Evolutionary conservation across 1,140 invertebrate species (phyloP).

Genomic region (Tribolium castaneum): DNA sequence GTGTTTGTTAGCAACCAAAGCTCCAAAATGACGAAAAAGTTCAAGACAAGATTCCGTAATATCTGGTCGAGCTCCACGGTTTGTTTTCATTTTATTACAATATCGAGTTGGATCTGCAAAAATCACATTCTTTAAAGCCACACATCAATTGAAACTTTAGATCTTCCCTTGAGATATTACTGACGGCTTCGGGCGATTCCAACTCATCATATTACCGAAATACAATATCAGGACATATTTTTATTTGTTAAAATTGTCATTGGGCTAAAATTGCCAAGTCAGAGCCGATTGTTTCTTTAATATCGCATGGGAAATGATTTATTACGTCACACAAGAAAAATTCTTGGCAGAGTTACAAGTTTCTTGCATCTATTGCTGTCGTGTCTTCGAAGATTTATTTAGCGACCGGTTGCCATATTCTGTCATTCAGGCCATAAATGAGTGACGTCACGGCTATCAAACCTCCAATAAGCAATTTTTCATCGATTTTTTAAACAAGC

Average conservation of each 20-base stretch:
- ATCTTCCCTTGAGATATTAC: conserved; percentile 23
- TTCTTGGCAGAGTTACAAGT: conserved; percentile 39
- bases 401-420: conserved; percentile 16
- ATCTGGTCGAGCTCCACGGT: conserved; percentile 3
- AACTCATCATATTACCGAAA: conserved; percentile 20
- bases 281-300: conserved; percentile 7
- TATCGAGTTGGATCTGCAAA: conserved; percentile 29
- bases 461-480: conserved; percentile 26
- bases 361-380: conserved; percentile 40
- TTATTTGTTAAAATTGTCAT: conserved; percentile 23
- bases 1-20: not conserved
- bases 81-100: conserved; percentile 33
- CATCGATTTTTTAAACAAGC: not conserved
- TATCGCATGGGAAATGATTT: conserved; percentile 33
- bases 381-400: conserved; percentile 38
- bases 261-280: conserved; percentile 4
- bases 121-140: conserved; percentile 30
- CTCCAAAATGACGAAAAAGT: conserved; percentile 1
- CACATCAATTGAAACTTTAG: conserved; percentile 31
- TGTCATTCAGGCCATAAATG: conserved; percentile 13
- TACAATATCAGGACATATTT: not conserved
- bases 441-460: conserved; percentile 31
- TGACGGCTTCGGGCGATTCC: not conserved
- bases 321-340: conserved; percentile 30
- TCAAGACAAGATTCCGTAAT: conserved; percentile 14